A percentile compares a stretch with the other conserved stretches of the same genome.
phyloP scores from a whole-genome alignment of 2,113 vertebrate genomes.

The Engystomops pustulosus region DNA sequence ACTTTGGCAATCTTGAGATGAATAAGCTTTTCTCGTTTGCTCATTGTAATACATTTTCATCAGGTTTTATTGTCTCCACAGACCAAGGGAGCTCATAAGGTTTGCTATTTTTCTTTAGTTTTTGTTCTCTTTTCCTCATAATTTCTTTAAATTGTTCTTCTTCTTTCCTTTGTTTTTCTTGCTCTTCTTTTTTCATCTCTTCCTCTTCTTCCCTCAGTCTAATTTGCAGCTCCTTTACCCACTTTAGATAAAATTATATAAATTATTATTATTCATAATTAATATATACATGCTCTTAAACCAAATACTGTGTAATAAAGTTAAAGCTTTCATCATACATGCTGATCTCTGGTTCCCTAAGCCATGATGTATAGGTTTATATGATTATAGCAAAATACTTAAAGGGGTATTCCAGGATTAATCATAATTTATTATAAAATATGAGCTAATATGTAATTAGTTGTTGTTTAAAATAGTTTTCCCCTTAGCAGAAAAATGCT shows the following conservation, averaged over 20 bases:
- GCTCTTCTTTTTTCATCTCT: constrained; percentile 40
- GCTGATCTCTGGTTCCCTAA: too few species aligned
- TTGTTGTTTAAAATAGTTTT: too few species aligned
- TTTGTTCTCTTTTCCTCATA: constrained; percentile 64
- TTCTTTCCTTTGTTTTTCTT: constrained; percentile 58
- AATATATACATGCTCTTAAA: background rate
- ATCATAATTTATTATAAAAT: too few species aligned
- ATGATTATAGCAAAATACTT: too few species aligned
- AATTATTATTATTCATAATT: background rate
- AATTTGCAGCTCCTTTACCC: constrained; percentile 59
- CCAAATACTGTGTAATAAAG: background rate
- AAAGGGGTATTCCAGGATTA: too few species aligned
- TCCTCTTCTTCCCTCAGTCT: constrained; percentile 44
- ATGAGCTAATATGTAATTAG: too few species aligned
- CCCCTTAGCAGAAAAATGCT: too few species aligned
- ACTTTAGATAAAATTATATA: constrained; percentile 62
- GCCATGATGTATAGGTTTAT: too few species aligned
- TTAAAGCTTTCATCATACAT: too few species aligned
- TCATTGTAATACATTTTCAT: background rate
- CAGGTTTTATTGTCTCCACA: background rate
- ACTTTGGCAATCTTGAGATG: background rate
- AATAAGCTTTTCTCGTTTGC: background rate
- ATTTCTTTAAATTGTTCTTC: constrained; percentile 57
- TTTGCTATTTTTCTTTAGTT: constrained; percentile 65
- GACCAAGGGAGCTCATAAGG: constrained; percentile 59